A percentile compares a stretch with the other conserved stretches of the same genome.
These are phyloP conservation scores for Nasua narica DNA, from an alignment of 2,797 vertebrate genomes.

Conservation along the genomic window DNA sequence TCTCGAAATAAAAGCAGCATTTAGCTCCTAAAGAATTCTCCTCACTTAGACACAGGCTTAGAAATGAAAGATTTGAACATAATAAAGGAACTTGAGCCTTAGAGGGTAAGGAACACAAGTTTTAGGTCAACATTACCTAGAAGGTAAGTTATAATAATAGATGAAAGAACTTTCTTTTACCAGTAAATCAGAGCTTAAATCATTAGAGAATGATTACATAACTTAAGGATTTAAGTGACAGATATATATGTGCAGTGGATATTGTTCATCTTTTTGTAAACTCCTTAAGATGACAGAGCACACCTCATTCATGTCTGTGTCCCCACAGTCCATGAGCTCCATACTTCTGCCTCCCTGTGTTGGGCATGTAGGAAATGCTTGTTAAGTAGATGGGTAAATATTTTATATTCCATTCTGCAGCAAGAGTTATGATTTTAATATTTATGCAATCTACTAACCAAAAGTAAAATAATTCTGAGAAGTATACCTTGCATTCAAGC, in stretches of 20 bases:
- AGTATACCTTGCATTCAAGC: neutral
- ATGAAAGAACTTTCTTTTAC: neutral
- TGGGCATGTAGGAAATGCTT: neutral
- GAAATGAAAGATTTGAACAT: neutral
- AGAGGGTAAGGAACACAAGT: neutral
- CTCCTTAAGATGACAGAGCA: neutral
- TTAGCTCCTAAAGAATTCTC: neutral
- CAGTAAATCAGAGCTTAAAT: neutral
- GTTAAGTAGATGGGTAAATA: neutral
- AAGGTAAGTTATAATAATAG: neutral
- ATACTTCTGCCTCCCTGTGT: no score
- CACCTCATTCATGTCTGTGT: neutral
- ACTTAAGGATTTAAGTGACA: neutral
- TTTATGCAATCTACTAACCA: neutral
- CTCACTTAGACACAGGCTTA: neutral
- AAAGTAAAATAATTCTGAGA: neutral
- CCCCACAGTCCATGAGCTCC: neutral
- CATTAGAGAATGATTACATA: neutral
- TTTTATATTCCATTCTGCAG: neutral
- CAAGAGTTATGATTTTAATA: slow-evolving; percentile 13
- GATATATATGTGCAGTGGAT: neutral
- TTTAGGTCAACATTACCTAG: neutral
- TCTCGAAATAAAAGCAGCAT: neutral
- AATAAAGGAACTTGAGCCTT: neutral
- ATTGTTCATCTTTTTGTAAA: neutral